A percentile compares a stretch with the other conserved stretches of the same genome.
Conservation (phyloP, 1,140 invertebrate genomes). For the Danaus melanippus region DNA sequence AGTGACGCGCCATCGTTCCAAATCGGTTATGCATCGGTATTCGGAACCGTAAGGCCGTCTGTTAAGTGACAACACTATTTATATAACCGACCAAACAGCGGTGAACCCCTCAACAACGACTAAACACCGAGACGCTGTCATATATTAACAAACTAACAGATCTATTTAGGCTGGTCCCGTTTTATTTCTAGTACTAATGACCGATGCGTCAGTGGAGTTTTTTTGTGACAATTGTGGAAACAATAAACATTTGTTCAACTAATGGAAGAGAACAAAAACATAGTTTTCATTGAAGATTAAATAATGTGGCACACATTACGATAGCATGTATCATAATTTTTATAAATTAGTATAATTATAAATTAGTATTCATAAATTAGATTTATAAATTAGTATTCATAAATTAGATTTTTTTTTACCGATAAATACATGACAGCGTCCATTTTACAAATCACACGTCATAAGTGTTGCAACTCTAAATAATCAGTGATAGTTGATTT, state of each 20-base stretch:
- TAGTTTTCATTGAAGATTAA: conserved; percentile 4
- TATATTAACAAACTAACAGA: conserved; percentile 9
- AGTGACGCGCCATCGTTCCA: conserved; percentile 35
- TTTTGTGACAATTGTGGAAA: conserved; percentile 26
- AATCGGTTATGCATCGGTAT: conserved; percentile 34
- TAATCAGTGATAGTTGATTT: too few species aligned
- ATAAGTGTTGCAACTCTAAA: too few species aligned
- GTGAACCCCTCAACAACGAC: conserved; percentile 17
- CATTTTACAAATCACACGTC: too few species aligned
- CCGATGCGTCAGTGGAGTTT: conserved; percentile 33
- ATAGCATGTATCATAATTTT: too few species aligned
- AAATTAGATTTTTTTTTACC: too few species aligned
- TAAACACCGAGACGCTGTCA: conserved; percentile 12
- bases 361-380: too few species aligned
- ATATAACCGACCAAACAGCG: conserved; percentile 24
- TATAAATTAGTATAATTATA: too few species aligned
- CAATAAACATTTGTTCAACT: conserved; percentile 34
- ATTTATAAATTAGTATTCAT: too few species aligned
- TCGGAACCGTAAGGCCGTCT: conserved; percentile 32
- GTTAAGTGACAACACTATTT: conserved; percentile 42
- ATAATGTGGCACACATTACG: too few species aligned
- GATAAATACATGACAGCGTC: too few species aligned
- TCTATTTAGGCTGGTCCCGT: conserved; percentile 20
- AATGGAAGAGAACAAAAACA: conserved; percentile 24
- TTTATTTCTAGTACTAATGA: conserved; percentile 42